phyloP scores from a whole-genome alignment of 2,888 invertebrate species.

The Drosophila kambysellisi region DNA sequence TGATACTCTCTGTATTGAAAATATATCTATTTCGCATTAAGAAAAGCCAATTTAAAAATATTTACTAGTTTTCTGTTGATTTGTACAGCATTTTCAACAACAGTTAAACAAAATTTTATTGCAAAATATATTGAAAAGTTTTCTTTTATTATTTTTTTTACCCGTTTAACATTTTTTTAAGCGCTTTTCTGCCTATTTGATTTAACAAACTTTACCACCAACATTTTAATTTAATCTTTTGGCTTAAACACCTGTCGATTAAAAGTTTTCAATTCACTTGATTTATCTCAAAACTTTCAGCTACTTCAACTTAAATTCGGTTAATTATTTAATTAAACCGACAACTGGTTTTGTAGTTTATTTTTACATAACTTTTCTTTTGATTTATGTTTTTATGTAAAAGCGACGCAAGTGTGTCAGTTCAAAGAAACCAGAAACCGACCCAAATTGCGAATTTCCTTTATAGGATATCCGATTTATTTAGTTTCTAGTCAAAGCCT shows the following conservation, averaged over 20 bases:
- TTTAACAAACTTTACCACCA: background rate
- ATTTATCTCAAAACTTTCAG: background rate
- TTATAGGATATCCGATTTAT: slow-evolving; percentile 40
- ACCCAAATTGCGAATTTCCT: background rate
- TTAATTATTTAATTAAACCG: background rate
- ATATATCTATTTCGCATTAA: background rate
- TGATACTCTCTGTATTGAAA: background rate
- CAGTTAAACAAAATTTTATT: background rate
- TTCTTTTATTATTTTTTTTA: background rate
- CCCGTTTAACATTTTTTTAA: background rate
- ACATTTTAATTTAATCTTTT: background rate
- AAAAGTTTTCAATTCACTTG: background rate
- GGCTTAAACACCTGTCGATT: background rate
- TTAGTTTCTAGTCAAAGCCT: background rate
- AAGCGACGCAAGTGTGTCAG: background rate
- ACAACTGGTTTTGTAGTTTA: background rate
- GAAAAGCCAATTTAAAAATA: background rate
- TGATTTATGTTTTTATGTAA: background rate
- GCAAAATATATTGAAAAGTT: background rate
- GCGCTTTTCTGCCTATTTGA: background rate
- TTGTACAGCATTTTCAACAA: slow-evolving; percentile 1
- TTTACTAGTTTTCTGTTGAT: background rate
- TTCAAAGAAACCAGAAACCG: background rate
- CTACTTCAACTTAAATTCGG: background rate
- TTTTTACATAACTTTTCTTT: background rate